These are phyloP conservation scores for Gallinago nigripennis DNA, from an alignment of 2,797 vertebrate genomes.

Conservation along the genomic window DNA sequence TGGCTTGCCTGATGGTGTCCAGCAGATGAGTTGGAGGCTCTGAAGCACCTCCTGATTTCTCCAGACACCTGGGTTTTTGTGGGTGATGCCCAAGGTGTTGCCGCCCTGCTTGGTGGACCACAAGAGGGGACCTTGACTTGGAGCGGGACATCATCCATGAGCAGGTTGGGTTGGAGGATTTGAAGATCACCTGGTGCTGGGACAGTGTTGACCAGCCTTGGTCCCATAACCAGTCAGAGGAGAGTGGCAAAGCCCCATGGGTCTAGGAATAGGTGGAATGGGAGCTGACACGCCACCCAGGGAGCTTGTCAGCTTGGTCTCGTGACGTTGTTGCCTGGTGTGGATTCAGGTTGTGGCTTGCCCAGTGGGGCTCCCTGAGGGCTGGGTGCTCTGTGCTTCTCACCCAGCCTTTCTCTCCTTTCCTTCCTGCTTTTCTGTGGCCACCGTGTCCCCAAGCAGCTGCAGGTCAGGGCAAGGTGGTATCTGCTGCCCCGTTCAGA, in stretches of 20 bases:
- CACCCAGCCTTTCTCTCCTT: background rate
- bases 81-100: background rate
- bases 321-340: accelerated
- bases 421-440: background rate
- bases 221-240: background rate
- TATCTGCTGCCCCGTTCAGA: background rate
- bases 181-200: background rate
- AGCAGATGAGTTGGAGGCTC: background rate
- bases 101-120: background rate
- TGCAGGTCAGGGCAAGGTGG: background rate
- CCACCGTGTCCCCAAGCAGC: accelerated
- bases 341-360: background rate
- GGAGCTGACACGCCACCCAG: background rate
- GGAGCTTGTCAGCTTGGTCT: background rate
- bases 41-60: background rate
- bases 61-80: background rate
- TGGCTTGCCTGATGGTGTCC: background rate
- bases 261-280: accelerated
- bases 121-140: background rate
- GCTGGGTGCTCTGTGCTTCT: background rate
- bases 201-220: background rate
- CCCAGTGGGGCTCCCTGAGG: accelerated
- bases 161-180: background rate
- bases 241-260: accelerated
- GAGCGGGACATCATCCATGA: background rate